A percentile compares a stretch with the other conserved stretches of the same genome.
Conservation (phyloP, 2,797 vertebrate genomes). For the Hypotaenidia philippensis region DNA sequence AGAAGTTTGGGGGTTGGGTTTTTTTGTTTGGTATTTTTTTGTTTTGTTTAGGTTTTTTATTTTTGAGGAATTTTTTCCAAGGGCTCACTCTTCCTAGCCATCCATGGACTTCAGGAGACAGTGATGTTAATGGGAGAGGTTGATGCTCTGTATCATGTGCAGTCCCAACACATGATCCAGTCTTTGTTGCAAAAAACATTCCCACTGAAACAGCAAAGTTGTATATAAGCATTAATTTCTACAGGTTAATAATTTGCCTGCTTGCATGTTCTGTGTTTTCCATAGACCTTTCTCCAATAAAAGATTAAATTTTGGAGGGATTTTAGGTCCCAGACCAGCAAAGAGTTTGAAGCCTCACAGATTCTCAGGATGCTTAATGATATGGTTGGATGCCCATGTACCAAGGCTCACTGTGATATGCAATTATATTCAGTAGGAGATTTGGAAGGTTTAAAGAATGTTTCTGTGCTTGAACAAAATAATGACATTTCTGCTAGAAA, state of each 20-base stretch:
- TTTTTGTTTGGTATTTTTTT: too few species aligned
- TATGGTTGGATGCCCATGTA: neutral
- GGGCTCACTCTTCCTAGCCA: neutral
- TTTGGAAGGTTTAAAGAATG: neutral
- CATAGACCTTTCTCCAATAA: neutral
- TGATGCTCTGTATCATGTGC: neutral
- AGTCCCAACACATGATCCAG: neutral
- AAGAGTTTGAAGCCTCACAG: neutral
- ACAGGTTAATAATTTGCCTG: neutral
- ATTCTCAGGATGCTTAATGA: neutral
- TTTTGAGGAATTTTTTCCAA: neutral
- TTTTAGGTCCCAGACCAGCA: neutral
- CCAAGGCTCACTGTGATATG: neutral
- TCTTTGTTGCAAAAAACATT: neutral
- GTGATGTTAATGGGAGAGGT: neutral
- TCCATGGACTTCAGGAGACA: neutral
- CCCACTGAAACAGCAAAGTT: neutral
- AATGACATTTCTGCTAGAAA: neutral
- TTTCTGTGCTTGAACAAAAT: neutral
- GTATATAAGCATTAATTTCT: neutral
- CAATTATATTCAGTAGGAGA: neutral
- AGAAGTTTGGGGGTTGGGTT: rapidly evolving
- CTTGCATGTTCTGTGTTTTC: neutral
- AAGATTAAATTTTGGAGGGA: neutral
- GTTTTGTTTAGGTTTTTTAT: neutral